phyloP scores from a whole-genome alignment of 2,797 vertebrate genomes.

The Masticophis lateralis region DNA sequence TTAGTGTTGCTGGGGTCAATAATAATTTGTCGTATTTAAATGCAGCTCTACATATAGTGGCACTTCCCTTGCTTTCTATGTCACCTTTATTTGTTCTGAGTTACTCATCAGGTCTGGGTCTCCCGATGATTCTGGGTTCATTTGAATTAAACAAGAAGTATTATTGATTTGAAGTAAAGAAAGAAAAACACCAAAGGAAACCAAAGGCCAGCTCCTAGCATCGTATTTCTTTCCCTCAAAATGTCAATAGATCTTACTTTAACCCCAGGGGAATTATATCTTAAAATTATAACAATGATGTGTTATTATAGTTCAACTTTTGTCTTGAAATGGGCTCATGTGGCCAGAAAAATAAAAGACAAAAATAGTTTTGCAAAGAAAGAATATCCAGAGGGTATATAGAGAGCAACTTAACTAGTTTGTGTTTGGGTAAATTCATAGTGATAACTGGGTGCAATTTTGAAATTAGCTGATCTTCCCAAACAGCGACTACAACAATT shows the following conservation, averaged over 20 bases:
- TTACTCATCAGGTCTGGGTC: not conserved
- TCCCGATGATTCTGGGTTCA: not conserved
- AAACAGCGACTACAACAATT: not conserved
- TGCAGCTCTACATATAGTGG: not conserved
- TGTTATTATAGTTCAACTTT: not conserved
- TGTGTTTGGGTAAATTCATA: not conserved
- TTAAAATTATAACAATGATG: not conserved
- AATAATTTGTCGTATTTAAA: not conserved
- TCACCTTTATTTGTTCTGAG: not conserved
- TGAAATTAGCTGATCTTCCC: not conserved
- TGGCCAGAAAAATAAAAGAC: not conserved
- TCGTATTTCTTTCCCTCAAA: not conserved
- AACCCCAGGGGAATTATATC: not conserved
- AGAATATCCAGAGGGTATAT: not conserved
- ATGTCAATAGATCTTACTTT: not conserved
- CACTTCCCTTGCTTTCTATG: not conserved
- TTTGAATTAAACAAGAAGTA: not conserved
- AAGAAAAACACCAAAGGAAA: not conserved
- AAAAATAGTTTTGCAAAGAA: not conserved
- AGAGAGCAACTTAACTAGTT: not conserved
- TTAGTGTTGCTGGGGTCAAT: not conserved
- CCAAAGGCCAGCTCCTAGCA: not conserved
- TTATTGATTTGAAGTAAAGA: not conserved
- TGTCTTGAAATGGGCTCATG: not conserved
- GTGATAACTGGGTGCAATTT: not conserved